Percentiles rank a stretch among this genome's conserved stretches.
These are phyloP conservation scores for Standfussiana lucernea DNA, from an alignment of 2,888 invertebrate genomes.

Conservation along the genomic window DNA sequence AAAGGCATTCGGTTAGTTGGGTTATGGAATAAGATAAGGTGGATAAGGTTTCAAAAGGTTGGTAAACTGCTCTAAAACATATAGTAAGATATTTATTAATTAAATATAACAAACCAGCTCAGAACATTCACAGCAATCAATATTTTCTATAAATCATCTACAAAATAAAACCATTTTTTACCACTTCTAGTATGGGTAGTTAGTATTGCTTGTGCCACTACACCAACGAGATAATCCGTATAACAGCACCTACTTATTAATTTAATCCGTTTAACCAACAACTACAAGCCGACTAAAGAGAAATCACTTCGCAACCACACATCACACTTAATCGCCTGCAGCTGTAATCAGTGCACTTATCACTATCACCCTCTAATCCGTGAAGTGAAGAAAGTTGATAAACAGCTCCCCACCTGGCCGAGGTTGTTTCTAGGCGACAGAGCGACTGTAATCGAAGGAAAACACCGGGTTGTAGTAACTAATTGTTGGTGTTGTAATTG, in stretches of 20 bases:
- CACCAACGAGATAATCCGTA: background rate
- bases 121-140: background rate
- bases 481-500: slow-evolving; percentile 35
- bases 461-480: slow-evolving; percentile 35
- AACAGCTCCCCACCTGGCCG: slow-evolving; percentile 22
- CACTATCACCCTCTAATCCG: slow-evolving; percentile 34
- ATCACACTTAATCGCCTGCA: slow-evolving; percentile 3
- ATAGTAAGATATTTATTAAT: background rate
- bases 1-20: background rate
- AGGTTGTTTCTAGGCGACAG: slow-evolving; percentile 40
- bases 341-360: slow-evolving; percentile 46
- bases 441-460: slow-evolving; percentile 43
- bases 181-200: background rate
- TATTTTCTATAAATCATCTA: background rate
- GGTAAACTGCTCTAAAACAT: background rate
- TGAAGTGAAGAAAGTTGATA: slow-evolving; percentile 32
- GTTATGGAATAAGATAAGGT: background rate
- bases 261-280: slow-evolving; percentile 1
- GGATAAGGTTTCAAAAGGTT: background rate
- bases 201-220: background rate
- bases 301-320: slow-evolving; percentile 21
- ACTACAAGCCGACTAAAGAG: slow-evolving; percentile 10
- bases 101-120: background rate
- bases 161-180: background rate
- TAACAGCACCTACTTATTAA: background rate